Evolutionary conservation across 2,888 invertebrate genomes (phyloP), one percentile per base, ranked within the genome.

Genomic region (Aphelenchoides bicaudatus): DNA sequence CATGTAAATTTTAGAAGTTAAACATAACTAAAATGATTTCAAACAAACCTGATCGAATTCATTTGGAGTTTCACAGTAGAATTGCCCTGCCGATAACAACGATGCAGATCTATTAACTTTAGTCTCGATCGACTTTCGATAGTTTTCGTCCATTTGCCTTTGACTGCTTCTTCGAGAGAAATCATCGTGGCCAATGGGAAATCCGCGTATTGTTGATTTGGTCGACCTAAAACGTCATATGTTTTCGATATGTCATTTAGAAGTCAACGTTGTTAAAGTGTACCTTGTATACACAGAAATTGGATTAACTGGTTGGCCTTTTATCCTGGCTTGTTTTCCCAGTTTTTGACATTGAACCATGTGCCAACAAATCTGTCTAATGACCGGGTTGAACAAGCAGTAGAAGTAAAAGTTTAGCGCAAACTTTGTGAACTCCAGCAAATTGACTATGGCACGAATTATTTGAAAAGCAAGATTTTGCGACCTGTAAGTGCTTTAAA

Each of bases 371-470:
- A 76, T 75, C 27, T 68, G 62, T 6, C 70, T 66, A 39, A 70
- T 70, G 57, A 76, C 76, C 10, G 77, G 77, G 48, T 77, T 77
- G 57, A 77, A 74, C 1, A 77, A 59, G 56, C 77, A 77, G 59
- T 77, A 77, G 52, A 83, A 78, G 74, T 82, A 83, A 65, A 83
- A 83, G 66, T 83, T 83, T 61, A 83, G 78, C 2, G 83, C 81
- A 66, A 82, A 83, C 68, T 83, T 83, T 55, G 82, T 79, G 51
- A 83, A 75, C 64, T 83, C 83, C 49, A 83, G 64, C 30, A 80
- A 68, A 63, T 83, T 83, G 6, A 82, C 81, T 30, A 81, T 72
- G 6, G 82, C 82, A 39, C 82, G 78, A 65, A 83, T 82, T 16
- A 82, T 72, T 57, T 74, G 77, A 58, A 78, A 78, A 16, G 68